Conservation (phyloP, 2,113 vertebrate species). For the Pituophis catenifer region DNA sequence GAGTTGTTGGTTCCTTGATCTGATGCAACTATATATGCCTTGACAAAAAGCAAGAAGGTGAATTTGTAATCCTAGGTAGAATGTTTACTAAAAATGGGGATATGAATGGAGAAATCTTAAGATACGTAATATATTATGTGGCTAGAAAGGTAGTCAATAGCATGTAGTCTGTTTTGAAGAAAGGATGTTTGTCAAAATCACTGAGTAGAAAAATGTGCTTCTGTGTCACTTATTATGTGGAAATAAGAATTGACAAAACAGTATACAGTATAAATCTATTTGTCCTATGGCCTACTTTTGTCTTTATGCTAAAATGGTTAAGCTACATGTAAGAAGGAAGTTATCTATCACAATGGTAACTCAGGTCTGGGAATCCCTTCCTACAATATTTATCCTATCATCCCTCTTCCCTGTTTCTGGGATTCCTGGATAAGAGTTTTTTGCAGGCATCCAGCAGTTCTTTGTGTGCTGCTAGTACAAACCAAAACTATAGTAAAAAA, state of each 20-base stretch:
- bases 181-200: background rate
- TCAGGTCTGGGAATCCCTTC: background rate
- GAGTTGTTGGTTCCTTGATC: background rate
- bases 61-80: background rate
- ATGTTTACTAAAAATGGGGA: background rate
- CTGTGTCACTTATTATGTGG: background rate
- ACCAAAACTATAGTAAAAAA: background rate
- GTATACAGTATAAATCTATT: background rate
- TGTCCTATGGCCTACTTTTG: background rate
- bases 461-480: background rate
- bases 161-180: background rate
- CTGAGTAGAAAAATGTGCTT: background rate
- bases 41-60: background rate
- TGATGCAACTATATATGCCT: background rate
- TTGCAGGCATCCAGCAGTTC: background rate
- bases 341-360: background rate
- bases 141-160: background rate
- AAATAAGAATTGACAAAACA: background rate
- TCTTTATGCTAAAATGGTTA: background rate
- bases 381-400: background rate
- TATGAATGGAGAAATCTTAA: background rate
- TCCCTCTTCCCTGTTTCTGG: background rate
- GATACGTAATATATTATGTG: background rate
- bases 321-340: background rate
- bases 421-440: background rate